Percentiles rank a stretch among this genome's conserved stretches.
Conservation (phyloP, 1,140 invertebrate genomes). For the Habropoda laboriosa region DNA sequence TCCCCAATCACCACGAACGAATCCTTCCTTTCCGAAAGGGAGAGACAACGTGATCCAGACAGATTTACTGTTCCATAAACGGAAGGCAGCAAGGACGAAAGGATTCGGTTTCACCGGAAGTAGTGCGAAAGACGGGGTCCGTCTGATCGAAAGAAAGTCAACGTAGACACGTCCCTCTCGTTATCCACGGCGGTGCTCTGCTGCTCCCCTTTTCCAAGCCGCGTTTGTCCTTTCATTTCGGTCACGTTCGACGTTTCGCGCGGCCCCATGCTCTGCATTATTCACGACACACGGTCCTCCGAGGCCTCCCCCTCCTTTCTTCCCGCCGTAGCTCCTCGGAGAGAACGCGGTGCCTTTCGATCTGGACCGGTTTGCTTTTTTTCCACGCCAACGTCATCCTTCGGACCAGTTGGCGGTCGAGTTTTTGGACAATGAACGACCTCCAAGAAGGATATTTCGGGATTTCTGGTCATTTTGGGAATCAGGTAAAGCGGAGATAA, state of each 20-base stretch:
- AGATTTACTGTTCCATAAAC: neutral
- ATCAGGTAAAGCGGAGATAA: no score
- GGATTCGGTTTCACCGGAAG: slow-evolving; percentile 46
- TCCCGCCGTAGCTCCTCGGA: slow-evolving; percentile 1
- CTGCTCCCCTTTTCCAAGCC: slow-evolving; percentile 11
- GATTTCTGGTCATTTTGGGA: no score
- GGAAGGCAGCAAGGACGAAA: neutral
- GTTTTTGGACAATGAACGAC: neutral
- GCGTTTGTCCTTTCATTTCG: slow-evolving; percentile 62
- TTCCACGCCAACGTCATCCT: neutral
- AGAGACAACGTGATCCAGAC: neutral
- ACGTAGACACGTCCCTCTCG: slow-evolving; percentile 49
- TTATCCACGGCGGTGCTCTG: slow-evolving; percentile 33
- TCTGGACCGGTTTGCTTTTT: slow-evolving; percentile 41
- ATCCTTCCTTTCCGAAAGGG: no score
- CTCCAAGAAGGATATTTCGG: neutral
- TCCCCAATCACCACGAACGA: neutral
- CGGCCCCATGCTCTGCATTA: slow-evolving; percentile 50
- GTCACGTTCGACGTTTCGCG: slow-evolving; percentile 63
- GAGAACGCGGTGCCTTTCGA: slow-evolving; percentile 2
- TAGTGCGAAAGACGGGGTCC: neutral
- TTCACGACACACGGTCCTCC: slow-evolving; percentile 50
- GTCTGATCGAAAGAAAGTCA: slow-evolving; percentile 36
- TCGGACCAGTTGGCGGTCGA: neutral
- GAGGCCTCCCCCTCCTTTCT: slow-evolving; percentile 12